These are phyloP conservation scores for Congeria kusceri DNA, from an alignment of 2,888 invertebrate genomes.

Conservation along the genomic window DNA sequence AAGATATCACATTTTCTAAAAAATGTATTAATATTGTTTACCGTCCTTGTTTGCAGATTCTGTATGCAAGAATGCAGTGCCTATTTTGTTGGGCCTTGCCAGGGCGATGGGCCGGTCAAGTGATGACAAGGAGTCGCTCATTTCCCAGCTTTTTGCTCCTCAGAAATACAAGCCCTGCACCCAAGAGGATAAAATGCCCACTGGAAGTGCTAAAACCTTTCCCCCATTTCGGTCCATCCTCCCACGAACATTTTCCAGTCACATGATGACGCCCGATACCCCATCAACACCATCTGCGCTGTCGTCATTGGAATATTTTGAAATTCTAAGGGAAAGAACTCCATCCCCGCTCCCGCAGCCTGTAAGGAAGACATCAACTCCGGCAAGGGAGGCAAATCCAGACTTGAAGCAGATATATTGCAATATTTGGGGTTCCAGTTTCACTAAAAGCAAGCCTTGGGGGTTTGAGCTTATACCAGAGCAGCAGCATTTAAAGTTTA, in stretches of 20 bases:
- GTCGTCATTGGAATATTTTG: conserved; percentile 47
- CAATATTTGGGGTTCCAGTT: conserved; percentile 96
- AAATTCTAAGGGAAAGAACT: conserved; percentile 62
- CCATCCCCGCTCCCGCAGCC: conserved; percentile 64
- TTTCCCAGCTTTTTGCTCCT: conserved; percentile 87
- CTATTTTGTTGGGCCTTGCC: conserved; percentile 94
- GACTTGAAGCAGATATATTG: conserved; percentile 95
- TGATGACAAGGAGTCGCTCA: conserved; percentile 90
- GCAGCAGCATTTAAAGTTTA: conserved; percentile 81
- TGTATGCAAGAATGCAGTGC: conserved; percentile 93
- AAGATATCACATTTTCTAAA: too few species aligned
- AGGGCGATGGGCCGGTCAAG: conserved; percentile 96
- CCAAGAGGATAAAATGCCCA: conserved; percentile 76
- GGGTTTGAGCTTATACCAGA: conserved; percentile 82
- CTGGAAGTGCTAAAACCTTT: conserved; percentile 83
- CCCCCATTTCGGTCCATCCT: conserved; percentile 91
- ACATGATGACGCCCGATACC: conserved; percentile 73
- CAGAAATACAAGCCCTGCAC: conserved; percentile 45
- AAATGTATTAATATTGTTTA: too few species aligned
- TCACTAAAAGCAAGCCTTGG: conserved; percentile 85
- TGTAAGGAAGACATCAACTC: conserved; percentile 20
- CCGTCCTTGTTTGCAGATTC: conserved; percentile 85
- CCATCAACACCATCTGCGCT: conserved; percentile 64
- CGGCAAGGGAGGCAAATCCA: conserved; percentile 55
- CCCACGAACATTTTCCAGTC: conserved; percentile 93